Conservation (phyloP, 2,113 vertebrate genomes). For the Noctilio leporinus region DNA sequence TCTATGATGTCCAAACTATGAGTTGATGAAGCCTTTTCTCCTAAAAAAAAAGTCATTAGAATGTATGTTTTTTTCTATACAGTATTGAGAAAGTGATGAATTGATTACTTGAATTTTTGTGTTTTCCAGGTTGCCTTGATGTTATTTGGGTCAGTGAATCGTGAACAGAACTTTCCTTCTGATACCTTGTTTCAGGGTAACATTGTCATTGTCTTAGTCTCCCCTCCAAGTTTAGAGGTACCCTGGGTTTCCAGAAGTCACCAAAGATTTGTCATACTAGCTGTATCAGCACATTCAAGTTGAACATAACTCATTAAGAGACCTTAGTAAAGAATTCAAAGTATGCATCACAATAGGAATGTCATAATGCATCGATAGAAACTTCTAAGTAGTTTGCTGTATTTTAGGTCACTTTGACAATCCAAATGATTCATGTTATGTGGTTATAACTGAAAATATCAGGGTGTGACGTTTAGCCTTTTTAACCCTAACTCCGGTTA, state of each 20-base stretch:
- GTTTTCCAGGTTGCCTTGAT: not conserved
- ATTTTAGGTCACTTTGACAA: not conserved
- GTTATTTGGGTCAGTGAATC: not conserved
- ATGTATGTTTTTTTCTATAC: not conserved
- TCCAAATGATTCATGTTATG: not conserved
- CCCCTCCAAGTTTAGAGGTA: not conserved
- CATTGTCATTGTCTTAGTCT: not conserved
- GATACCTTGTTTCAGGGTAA: not conserved
- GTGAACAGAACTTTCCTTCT: not conserved
- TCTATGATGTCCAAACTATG: not conserved
- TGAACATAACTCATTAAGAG: slow-evolving; percentile 19
- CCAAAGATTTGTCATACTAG: not conserved
- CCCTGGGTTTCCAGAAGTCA: slow-evolving; percentile 3
- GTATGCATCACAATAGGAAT: not conserved
- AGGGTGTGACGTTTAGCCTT: not conserved
- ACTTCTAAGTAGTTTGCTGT: not conserved
- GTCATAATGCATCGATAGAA: not conserved
- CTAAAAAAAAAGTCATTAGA: not conserved
- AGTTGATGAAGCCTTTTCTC: not conserved
- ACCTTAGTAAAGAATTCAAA: slow-evolving; percentile 4
- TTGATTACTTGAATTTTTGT: not conserved
- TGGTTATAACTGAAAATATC: not conserved
- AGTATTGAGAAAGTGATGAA: not conserved
- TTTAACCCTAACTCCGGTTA: not conserved
- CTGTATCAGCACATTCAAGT: not conserved